phyloP scores from a whole-genome alignment of 1,140 invertebrate species.

The Protaetia brevitarsis region DNA sequence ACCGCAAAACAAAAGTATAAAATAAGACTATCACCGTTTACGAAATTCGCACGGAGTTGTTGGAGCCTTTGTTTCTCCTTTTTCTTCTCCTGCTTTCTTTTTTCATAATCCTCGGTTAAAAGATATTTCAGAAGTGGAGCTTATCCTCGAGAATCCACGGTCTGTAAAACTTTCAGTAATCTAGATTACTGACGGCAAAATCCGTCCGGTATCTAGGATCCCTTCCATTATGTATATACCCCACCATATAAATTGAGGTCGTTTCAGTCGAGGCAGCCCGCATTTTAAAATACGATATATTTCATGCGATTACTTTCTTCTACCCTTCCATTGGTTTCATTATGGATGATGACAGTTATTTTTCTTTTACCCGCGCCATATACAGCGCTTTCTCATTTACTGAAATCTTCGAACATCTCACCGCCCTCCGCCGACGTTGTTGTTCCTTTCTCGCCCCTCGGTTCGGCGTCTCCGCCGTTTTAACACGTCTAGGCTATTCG shows the following conservation, averaged over 20 bases:
- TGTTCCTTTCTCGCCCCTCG: background rate
- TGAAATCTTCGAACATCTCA: background rate
- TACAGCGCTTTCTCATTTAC: background rate
- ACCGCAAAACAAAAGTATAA: too few species aligned
- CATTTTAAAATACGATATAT: conserved; percentile 23
- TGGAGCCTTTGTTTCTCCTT: background rate
- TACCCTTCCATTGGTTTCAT: conserved; percentile 15
- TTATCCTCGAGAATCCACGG: conserved; percentile 38
- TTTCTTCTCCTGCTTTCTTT: background rate
- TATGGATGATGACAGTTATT: conserved; percentile 20
- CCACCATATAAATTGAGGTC: conserved; percentile 39
- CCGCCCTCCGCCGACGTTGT: background rate
- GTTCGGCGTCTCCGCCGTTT: background rate
- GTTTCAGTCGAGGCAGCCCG: conserved; percentile 30
- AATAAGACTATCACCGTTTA: too few species aligned
- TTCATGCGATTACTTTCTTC: conserved; percentile 20
- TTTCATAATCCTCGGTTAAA: conserved; percentile 28
- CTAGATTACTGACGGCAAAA: conserved; percentile 36
- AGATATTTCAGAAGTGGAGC: conserved; percentile 26
- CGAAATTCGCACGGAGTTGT: background rate
- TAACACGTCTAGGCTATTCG: background rate
- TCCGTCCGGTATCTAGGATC: conserved; percentile 34
- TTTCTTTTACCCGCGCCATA: background rate
- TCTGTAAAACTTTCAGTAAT: conserved; percentile 40
- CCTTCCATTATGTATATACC: conserved; percentile 39